Base-by-base conservation (phyloP, 2,888 invertebrate genomes). In the Lypha dubia region DNA sequence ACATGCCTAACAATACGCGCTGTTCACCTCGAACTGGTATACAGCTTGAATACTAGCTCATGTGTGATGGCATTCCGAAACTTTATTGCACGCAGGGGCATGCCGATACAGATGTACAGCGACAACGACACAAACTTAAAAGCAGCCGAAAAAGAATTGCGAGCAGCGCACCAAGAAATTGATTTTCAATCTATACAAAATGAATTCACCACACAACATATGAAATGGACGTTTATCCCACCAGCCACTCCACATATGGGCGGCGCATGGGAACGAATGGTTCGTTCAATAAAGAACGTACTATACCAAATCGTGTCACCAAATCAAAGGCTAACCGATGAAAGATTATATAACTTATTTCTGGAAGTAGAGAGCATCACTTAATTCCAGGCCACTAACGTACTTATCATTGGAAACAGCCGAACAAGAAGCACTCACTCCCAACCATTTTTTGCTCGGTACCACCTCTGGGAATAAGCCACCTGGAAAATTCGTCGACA, bases 51-150 rank as follows among this genome's bases (percentile, higher is more conserved):
- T 13, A 74, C 49, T 67, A 67, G 22, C 41, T 80, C 65, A 20
- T 65, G 49, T 13, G 60, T 73, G 1, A 79, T 79, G 22, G 77
- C 56, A 13, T 67, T 83, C 6, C 28, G 77, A 35, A 83, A 83
- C 13, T 74, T 60, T 73, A 49, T 80, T 8, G 60, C 71, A 2
- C 49, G 79, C 58, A 41, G 75, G 38, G 75, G 79, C 5, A 4
- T 13, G 11, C 63, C 79, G 1, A 5, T 60, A 5, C 58, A 71
- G 0, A 71, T 83, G 6, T 83, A 49, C 15, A 65, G 65, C 17
- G 46, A 65, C 15, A 65, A 49, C 7, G 65, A 46, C 22, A 65
- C 46, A 0, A 65, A 65, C n/a, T 17, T 62, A 3, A 62, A 62
- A 24, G 62, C 62, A n/a, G 32, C 32, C 6, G 56, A 20, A 11